Evolutionary conservation across 2,113 vertebrate species (phyloP).

Genomic region (Forbesichthys agassizii): DNA sequence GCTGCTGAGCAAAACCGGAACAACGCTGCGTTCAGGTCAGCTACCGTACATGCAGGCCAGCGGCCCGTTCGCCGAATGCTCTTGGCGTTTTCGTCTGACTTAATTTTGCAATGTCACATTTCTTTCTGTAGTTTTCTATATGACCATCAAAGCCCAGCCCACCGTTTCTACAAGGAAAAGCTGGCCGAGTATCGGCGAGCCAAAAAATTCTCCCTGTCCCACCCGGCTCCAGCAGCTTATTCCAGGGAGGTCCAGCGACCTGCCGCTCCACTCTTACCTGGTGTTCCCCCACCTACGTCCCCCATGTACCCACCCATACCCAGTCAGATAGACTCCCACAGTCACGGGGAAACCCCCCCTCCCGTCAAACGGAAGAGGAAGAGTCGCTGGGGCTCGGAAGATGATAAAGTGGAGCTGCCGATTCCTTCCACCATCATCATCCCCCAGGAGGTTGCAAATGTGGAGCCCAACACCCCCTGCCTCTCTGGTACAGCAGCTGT

Average conservation of each 20-base stretch:
- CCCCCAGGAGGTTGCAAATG: slow-evolving; percentile 64
- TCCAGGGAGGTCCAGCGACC: slow-evolving; percentile 41
- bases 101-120: background rate
- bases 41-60: background rate
- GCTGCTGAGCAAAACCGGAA: slow-evolving; percentile 88
- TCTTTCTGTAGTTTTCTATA: slow-evolving; percentile 85
- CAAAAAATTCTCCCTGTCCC: slow-evolving; percentile 34
- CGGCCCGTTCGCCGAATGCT: background rate
- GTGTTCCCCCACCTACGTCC: background rate
- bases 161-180: slow-evolving; percentile 87
- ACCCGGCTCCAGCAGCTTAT: slow-evolving; percentile 17
- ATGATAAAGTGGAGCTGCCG: slow-evolving; percentile 88
- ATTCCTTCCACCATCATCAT: slow-evolving; percentile 55
- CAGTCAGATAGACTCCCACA: slow-evolving; percentile 64
- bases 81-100: background rate
- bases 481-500: slow-evolving; percentile 65
- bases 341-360: slow-evolving; percentile 29
- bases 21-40: slow-evolving; percentile 89
- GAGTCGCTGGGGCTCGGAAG: slow-evolving; percentile 94
- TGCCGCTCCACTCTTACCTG: slow-evolving; percentile 31
- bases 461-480: slow-evolving; percentile 50
- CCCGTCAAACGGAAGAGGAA: slow-evolving; percentile 88
- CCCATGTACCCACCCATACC: slow-evolving; percentile 18
- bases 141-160: slow-evolving; percentile 84
- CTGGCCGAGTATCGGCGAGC: slow-evolving; percentile 83